A percentile compares a stretch with the other conserved stretches of the same genome.
Conservation (phyloP, 2,888 invertebrate genomes). For the Bhutanitis thaidina region DNA sequence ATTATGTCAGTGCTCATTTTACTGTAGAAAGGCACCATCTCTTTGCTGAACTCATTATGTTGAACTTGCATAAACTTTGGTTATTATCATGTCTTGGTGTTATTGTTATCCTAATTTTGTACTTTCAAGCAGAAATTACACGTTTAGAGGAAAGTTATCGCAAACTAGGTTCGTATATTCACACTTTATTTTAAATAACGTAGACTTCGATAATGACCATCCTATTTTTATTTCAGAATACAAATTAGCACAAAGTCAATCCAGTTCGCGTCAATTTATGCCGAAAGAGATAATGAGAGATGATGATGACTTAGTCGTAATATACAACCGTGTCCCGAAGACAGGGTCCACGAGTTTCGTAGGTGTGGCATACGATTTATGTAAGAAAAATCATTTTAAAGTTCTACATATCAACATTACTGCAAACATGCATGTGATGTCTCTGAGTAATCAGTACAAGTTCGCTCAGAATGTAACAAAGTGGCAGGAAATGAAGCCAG, state of each 20-base stretch:
- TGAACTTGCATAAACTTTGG: constrained; percentile 71
- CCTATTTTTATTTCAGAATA: constrained; percentile 53
- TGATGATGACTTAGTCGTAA: constrained; percentile 87
- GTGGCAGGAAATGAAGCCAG: constrained; percentile 95
- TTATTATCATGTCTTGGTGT: constrained; percentile 65
- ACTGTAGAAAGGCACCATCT: constrained; percentile 41
- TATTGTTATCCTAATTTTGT: constrained; percentile 64
- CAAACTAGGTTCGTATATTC: constrained; percentile 51
- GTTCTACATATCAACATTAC: constrained; percentile 96
- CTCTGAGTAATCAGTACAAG: constrained; percentile 92
- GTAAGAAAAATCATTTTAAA: constrained; percentile 83
- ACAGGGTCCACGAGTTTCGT: constrained; percentile 98
- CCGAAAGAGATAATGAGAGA: constrained; percentile 51
- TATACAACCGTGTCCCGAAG: constrained; percentile 98
- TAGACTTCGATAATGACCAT: no score
- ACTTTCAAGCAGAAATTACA: constrained; percentile 71
- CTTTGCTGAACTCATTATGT: constrained; percentile 51
- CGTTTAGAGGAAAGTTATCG: constrained; percentile 63
- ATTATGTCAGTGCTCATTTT: constrained; percentile 51
- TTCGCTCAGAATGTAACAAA: constrained; percentile 94
- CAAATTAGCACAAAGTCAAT: constrained; percentile 49
- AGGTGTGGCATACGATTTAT: constrained; percentile 93
- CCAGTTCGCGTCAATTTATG: constrained; percentile 62
- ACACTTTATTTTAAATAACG: constrained; percentile 11
- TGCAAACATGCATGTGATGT: constrained; percentile 96